These are phyloP conservation scores for Epizoanthus stellaris DNA, from an alignment of 92 coral and sea anemone species.

Conservation along the genomic window DNA sequence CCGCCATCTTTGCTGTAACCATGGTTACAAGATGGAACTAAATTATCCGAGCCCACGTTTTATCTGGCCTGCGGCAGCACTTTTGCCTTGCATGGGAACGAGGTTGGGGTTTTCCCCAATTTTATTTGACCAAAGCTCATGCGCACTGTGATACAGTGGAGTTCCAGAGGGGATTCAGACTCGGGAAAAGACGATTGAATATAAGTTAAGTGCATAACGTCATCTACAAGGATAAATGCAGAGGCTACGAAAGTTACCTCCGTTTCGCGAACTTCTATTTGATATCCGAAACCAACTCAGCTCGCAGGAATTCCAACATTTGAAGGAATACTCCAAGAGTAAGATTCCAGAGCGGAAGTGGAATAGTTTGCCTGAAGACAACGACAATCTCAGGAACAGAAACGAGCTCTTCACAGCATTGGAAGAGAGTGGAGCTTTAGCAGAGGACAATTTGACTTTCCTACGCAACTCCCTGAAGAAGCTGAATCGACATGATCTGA, in stretches of 20 bases:
- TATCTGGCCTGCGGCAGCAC: too few species aligned
- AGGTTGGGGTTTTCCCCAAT: not conserved
- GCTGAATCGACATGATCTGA: conserved; percentile 22
- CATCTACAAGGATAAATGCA: conserved; percentile 9
- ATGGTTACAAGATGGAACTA: not conserved
- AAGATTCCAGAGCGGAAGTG: conserved; percentile 3
- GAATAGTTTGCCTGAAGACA: conserved; percentile 16
- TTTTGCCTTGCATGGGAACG: conserved; percentile 9
- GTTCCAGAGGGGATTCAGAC: not conserved
- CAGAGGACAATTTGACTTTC: conserved; percentile 19
- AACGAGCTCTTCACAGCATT: conserved; percentile 31
- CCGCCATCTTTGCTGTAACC: conserved; percentile 30
- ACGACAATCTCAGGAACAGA: conserved; percentile 20
- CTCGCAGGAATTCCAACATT: conserved; percentile 12
- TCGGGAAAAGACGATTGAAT: not conserved
- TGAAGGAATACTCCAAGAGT: not conserved
- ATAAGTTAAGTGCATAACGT: not conserved
- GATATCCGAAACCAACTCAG: conserved; percentile 21
- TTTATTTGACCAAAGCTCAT: not conserved
- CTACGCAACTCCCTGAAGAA: conserved; percentile 16
- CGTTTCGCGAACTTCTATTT: conserved; percentile 30
- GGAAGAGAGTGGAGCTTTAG: conserved; percentile 30
- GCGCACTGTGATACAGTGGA: not conserved
- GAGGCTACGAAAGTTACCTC: conserved; percentile 16
- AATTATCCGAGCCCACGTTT: too few species aligned